phyloP scores from a whole-genome alignment of 2,888 invertebrate species.

The Ypsolopha sequella region DNA sequence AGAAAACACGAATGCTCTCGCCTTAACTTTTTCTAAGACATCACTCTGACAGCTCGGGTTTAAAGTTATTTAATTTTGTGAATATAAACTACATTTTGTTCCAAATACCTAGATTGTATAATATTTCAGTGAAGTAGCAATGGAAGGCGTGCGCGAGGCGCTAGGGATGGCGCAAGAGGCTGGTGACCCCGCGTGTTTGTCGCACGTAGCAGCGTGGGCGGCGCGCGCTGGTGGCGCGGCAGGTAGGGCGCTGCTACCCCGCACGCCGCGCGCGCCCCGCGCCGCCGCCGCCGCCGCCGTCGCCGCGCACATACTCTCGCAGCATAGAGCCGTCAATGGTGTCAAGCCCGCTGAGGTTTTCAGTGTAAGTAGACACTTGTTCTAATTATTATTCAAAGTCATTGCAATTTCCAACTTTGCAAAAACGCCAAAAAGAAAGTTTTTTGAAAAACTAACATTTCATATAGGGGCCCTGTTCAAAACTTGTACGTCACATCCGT shows the following conservation, averaged over 20 bases:
- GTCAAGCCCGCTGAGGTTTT: slow-evolving; percentile 77
- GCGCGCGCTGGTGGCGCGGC: slow-evolving; percentile 30
- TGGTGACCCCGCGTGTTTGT: slow-evolving; percentile 87
- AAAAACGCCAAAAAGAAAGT: too few relatives aligned
- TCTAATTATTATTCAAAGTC: neutral
- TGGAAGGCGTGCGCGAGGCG: slow-evolving; percentile 87
- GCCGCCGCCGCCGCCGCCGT: slow-evolving; percentile 81
- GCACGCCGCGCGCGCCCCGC: slow-evolving; percentile 80
- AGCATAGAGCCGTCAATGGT: slow-evolving; percentile 79
- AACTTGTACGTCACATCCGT: too few relatives aligned
- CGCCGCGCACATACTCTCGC: slow-evolving; percentile 84
- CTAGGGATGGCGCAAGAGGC: slow-evolving; percentile 90
- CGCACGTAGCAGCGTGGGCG: slow-evolving; percentile 88
- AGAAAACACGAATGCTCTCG: too few relatives aligned
- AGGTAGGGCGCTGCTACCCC: slow-evolving; percentile 19
- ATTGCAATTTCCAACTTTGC: too few relatives aligned
- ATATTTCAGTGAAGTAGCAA: slow-evolving; percentile 75
- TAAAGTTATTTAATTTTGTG: too few relatives aligned
- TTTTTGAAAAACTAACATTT: too few relatives aligned
- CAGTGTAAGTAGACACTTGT: slow-evolving; percentile 56
- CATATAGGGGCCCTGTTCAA: too few relatives aligned
- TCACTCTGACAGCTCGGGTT: too few relatives aligned
- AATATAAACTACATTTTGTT: too few relatives aligned
- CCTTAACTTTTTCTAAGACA: too few relatives aligned
- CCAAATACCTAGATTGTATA: too few relatives aligned